Conservation (phyloP, 2,113 vertebrate genomes). For the Lampris megalopsis region DNA sequence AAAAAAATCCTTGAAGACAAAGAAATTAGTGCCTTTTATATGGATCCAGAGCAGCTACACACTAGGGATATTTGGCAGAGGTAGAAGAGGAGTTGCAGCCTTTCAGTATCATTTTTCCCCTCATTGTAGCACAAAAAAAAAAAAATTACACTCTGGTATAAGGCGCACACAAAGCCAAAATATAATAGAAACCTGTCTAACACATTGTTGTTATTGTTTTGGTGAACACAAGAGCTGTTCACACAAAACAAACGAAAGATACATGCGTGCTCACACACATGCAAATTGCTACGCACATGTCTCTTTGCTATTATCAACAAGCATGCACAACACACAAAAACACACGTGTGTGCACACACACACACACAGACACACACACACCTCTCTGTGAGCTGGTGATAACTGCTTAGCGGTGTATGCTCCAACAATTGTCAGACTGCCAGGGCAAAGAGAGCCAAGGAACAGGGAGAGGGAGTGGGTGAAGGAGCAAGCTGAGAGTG, state of each 20-base stretch:
- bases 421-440: conserved; percentile 79
- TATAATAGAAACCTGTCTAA: conserved; percentile 73
- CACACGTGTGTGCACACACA: conserved; percentile 7
- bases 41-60: conserved; percentile 69
- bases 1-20: conserved; percentile 74
- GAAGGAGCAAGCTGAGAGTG: conserved; percentile 76
- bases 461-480: conserved; percentile 65
- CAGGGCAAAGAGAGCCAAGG: conserved; percentile 73
- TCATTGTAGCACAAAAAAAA: conserved; percentile 70
- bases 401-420: conserved; percentile 78
- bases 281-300: conserved; percentile 41
- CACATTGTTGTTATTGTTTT: conserved; percentile 80
- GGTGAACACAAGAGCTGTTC: conserved; percentile 65
- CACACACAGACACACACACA: conserved; percentile 50
- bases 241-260: conserved; percentile 67
- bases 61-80: conserved; percentile 70
- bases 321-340: conserved; percentile 43
- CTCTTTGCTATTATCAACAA: conserved; percentile 58
- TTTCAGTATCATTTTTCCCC: conserved; percentile 69
- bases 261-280: conserved; percentile 50
- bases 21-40: conserved; percentile 78
- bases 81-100: conserved; percentile 58
- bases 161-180: conserved; percentile 62
- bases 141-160: conserved; percentile 61
- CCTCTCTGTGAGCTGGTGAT: conserved; percentile 79